phyloP scores from a whole-genome alignment of 2,797 vertebrate genomes.

The Myotis myotis region DNA sequence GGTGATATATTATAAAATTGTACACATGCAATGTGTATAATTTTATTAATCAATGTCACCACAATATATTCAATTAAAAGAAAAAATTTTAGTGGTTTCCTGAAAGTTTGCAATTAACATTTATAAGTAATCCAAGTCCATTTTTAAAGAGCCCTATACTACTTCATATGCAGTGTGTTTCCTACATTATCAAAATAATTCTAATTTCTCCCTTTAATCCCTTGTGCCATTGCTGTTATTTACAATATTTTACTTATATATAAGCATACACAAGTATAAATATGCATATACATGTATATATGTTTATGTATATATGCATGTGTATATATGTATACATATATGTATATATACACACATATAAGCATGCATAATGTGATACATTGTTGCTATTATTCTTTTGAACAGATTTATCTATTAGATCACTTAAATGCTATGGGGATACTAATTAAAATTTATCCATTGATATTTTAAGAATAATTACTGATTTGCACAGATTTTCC shows the following conservation, averaged over 20 bases:
- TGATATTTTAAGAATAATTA: neutral
- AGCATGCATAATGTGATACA: neutral
- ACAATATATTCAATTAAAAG: neutral
- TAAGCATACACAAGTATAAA: neutral
- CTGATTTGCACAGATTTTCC: neutral
- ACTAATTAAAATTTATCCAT: conserved; percentile 11
- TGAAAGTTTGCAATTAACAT: neutral
- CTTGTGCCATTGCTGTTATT: neutral
- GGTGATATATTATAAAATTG: neutral
- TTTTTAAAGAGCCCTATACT: neutral
- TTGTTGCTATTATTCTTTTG: neutral
- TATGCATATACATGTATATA: neutral
- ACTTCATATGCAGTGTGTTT: neutral
- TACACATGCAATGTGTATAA: neutral
- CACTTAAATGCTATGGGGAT: neutral
- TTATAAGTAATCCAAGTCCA: neutral
- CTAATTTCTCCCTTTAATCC: neutral
- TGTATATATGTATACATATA: neutral
- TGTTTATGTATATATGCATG: too few species aligned
- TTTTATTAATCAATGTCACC: neutral
- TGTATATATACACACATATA: neutral
- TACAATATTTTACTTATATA: neutral
- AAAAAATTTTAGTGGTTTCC: neutral
- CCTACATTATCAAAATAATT: neutral
- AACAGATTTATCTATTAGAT: neutral